phyloP scores from a whole-genome alignment of 2,113 vertebrate genomes.

The Natator depressus region DNA sequence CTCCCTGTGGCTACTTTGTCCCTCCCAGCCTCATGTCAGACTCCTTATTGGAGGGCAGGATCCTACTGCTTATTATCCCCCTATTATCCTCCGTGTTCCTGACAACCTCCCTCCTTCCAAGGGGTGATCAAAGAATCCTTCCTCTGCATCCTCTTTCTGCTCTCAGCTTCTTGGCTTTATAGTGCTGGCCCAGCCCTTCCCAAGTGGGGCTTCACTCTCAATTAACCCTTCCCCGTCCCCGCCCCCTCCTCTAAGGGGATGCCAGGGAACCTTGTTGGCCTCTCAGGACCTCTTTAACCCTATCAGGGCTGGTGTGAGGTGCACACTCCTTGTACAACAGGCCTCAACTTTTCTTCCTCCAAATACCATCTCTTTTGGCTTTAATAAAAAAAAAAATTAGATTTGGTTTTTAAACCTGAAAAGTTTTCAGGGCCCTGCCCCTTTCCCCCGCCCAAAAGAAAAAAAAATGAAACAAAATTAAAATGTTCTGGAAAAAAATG shows the following conservation, averaged over 20 bases:
- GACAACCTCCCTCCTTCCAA: background rate
- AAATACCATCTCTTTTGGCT: background rate
- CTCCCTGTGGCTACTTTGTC: background rate
- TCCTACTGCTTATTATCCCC: too few species aligned
- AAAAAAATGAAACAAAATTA: background rate
- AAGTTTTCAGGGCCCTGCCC: background rate
- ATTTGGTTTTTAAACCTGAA: background rate
- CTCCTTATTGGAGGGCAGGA: background rate
- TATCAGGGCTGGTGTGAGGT: background rate
- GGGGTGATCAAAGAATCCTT: background rate
- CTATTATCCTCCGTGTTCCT: background rate
- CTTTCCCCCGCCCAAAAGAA: background rate
- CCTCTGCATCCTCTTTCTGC: background rate
- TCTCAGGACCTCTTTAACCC: background rate
- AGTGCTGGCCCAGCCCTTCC: background rate
- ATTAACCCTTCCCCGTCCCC: background rate
- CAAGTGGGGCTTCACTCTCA: background rate
- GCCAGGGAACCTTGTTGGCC: background rate
- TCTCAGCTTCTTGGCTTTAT: background rate
- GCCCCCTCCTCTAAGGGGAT: background rate
- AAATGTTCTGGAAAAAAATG: background rate
- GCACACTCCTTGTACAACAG: background rate
- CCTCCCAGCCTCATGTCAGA: background rate
- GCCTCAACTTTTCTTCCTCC: background rate
- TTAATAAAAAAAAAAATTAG: background rate